Evolutionary conservation across 1,140 invertebrate genomes (phyloP).

Genomic region (Drosophila sp.): DNA sequence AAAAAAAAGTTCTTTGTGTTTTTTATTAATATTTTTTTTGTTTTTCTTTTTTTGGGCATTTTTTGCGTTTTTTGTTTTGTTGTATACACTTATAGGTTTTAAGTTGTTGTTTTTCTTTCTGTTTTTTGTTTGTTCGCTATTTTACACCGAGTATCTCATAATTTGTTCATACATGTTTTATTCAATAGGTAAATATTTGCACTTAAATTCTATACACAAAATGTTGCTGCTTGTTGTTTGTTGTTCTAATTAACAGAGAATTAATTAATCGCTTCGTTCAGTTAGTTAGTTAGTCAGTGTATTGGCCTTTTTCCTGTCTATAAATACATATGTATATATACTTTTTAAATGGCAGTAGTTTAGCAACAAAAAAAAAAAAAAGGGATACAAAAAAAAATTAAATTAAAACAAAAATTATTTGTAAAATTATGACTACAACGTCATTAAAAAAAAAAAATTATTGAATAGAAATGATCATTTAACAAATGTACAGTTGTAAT

Average conservation of each 20-base stretch:
- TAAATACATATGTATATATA: not conserved
- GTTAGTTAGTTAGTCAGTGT: constrained; percentile 12
- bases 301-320: constrained; percentile 20
- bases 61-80: constrained; percentile 36
- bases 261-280: constrained; percentile 9
- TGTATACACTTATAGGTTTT: constrained; percentile 73
- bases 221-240: constrained; percentile 34
- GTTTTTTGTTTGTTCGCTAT: constrained; percentile 44
- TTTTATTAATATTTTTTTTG: constrained; percentile 47
- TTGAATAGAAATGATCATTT: constrained; percentile 66
- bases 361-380: constrained; percentile 15
- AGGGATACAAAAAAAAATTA: not conserved
- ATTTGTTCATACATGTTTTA: constrained; percentile 57
- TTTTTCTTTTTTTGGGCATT: constrained; percentile 23
- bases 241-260: constrained; percentile 23
- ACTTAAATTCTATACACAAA: constrained; percentile 62
- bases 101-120: constrained; percentile 13
- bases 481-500: constrained; percentile 68
- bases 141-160: constrained; percentile 64
- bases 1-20: constrained; percentile 75
- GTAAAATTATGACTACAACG: constrained; percentile 77
- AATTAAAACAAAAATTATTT: constrained; percentile 7
- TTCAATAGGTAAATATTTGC: constrained; percentile 31
- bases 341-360: constrained; percentile 69
- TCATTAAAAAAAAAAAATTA: constrained; percentile 64